Percentiles rank a stretch among this genome's conserved stretches.
These are phyloP conservation scores for Lamellibrachia luymesi DNA, from an alignment of 1,140 invertebrate genomes.

Conservation along the genomic window DNA sequence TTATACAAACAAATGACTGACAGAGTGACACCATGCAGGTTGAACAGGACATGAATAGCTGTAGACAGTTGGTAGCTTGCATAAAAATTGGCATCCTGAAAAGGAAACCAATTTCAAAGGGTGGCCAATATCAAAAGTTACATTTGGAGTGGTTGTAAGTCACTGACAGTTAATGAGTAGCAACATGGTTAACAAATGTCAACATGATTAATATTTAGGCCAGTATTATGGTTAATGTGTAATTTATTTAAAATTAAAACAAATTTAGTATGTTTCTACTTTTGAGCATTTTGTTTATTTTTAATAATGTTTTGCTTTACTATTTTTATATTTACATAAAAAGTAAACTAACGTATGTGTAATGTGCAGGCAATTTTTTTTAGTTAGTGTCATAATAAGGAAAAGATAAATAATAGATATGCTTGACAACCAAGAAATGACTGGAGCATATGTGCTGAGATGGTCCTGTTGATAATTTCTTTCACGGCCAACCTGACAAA, in stretches of 20 bases:
- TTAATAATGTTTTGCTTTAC: too few relatives aligned
- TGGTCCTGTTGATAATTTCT: not conserved
- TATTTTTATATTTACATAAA: too few relatives aligned
- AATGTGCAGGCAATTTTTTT: too few relatives aligned
- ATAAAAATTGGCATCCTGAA: not conserved
- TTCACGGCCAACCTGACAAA: not conserved
- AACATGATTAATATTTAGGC: not conserved
- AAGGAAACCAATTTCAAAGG: not conserved
- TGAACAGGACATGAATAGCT: not conserved
- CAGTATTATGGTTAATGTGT: not conserved
- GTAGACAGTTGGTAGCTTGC: slow-evolving; percentile 5
- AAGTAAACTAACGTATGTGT: too few relatives aligned
- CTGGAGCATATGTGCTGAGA: not conserved
- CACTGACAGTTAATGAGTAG: not conserved
- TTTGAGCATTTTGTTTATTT: too few relatives aligned
- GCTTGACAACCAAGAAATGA: not conserved
- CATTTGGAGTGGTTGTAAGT: not conserved
- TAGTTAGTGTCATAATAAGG: too few relatives aligned
- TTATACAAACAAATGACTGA: not conserved
- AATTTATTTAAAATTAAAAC: not conserved
- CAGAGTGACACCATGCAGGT: slow-evolving; percentile 5
- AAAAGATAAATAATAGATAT: too few relatives aligned
- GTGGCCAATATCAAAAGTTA: too few relatives aligned
- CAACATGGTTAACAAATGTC: not conserved
- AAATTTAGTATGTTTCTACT: too few relatives aligned